Percentiles rank a stretch among this genome's conserved stretches.
phyloP scores from a whole-genome alignment of 2,797 vertebrate species.

The Gadopsis bispinosus region DNA sequence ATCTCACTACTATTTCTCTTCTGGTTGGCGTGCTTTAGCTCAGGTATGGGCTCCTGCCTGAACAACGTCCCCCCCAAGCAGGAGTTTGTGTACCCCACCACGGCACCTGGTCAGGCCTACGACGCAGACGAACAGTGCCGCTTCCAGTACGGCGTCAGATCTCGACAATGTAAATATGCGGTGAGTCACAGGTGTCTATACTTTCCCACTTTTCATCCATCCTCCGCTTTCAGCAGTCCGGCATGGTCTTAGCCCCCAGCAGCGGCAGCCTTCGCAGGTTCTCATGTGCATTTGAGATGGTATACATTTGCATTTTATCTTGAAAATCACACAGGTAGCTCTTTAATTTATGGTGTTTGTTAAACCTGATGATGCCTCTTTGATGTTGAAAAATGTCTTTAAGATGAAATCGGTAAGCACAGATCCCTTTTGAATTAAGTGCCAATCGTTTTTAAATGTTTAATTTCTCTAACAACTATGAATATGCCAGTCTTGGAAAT shows the following conservation, averaged over 20 bases:
- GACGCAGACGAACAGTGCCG: slow-evolving; percentile 98
- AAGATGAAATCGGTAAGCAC: not conserved
- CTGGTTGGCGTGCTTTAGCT: slow-evolving; percentile 79
- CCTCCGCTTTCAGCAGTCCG: not conserved
- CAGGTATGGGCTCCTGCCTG: slow-evolving; percentile 94
- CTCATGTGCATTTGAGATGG: not conserved
- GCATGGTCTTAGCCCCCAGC: not conserved
- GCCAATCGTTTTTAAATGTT: not conserved
- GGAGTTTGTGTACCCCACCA: slow-evolving; percentile 96
- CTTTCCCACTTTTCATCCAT: not conserved
- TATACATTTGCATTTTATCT: not conserved
- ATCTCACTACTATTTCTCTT: not conserved
- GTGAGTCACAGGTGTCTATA: slow-evolving; percentile 79
- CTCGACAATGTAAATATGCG: slow-evolving; percentile 99
- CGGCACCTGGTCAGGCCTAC: slow-evolving; percentile 95
- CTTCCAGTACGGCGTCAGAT: slow-evolving; percentile 98
- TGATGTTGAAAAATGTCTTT: not conserved
- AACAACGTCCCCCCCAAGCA: slow-evolving; percentile 95
- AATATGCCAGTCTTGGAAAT: too few relatives aligned
- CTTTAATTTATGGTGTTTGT: not conserved
- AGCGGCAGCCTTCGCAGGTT: not conserved
- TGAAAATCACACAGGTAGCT: not conserved
- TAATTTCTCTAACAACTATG: not conserved
- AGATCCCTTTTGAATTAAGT: not conserved
- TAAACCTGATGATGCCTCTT: not conserved